Evolutionary conservation across 2,888 invertebrate species (phyloP), one percentile per base, ranked within the genome.

Genomic region (Lagria hirta): DNA sequence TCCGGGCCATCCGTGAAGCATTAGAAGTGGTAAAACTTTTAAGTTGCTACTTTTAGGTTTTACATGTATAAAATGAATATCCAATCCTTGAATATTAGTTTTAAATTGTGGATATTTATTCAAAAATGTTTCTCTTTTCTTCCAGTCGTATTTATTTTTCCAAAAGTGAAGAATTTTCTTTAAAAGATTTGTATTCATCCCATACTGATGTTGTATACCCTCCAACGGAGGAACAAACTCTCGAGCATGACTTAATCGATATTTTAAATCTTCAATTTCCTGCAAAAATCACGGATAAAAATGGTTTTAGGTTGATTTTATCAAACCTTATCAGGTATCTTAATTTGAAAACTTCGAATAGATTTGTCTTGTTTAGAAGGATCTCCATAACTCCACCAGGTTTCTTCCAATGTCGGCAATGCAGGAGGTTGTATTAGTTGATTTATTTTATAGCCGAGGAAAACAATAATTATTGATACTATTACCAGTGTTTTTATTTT

Each of bases 1-100:
- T 1, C 92, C 90, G 0, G 93, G 92, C 93, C 94, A 94, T 20
- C 94, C 94, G 64, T 94, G 93, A 7, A 87, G 68, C 21, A 94
- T 56, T 2, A 89, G 69, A 0, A 90, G 60, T 0, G 89, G 87
- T 0, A 84, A 50, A 0, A 80, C 75, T 58, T 76, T 64, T 1
- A 61, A 17, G 3, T 43, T 27, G 0, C 57, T 43, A 64, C 52
- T 43, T 33, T 57, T 66, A 3, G 82, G 81, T 68, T 82, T 84
- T 1, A 78, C 75, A 30, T 66, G 66, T n/a, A 68, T 46, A 43
- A 53, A 68, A 54, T 81, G 84, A 46, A 88, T 76, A 48, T 83
- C 73, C 42, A 83, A 58, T 30, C 87, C 87, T 68, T 84, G 82
- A 34, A 90, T 81, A 36, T 79, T 78, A 0, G 87, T 87, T 43